These are phyloP conservation scores for Microtus richardsoni DNA, from an alignment of 2,113 vertebrate species.

Conservation along the genomic window DNA sequence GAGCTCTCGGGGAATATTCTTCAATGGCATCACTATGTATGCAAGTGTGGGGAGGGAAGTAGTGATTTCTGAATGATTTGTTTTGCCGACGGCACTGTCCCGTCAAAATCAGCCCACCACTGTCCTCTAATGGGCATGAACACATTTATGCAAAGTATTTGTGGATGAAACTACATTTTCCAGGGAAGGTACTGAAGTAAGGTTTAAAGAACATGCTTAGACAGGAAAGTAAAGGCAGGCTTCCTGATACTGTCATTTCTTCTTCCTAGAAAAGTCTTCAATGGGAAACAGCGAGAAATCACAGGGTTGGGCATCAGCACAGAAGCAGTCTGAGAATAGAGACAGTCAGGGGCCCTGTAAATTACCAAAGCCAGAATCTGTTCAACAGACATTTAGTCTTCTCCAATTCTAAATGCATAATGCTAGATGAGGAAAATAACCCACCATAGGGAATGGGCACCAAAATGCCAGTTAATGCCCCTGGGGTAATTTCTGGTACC, in stretches of 20 bases:
- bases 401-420: background rate
- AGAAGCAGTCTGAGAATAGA: background rate
- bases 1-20: background rate
- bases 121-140: background rate
- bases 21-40: background rate
- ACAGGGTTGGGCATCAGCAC: too few relatives aligned
- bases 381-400: background rate
- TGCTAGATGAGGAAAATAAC: too few relatives aligned
- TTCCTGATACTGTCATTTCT: background rate
- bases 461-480: too few relatives aligned
- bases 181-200: background rate
- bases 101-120: background rate
- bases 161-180: background rate
- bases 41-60: background rate
- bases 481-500: too few relatives aligned
- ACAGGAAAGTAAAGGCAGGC: background rate
- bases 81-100: background rate
- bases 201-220: background rate
- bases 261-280: background rate
- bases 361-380: background rate
- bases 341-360: too few relatives aligned
- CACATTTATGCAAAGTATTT: accelerated
- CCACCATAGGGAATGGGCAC: too few relatives aligned
- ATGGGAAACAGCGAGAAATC: too few relatives aligned
- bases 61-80: background rate